A percentile compares a stretch with the other conserved stretches of the same genome.
Evolutionary conservation across 2,888 invertebrate genomes (phyloP).

Genomic region (Linnaemya vulpina): DNA sequence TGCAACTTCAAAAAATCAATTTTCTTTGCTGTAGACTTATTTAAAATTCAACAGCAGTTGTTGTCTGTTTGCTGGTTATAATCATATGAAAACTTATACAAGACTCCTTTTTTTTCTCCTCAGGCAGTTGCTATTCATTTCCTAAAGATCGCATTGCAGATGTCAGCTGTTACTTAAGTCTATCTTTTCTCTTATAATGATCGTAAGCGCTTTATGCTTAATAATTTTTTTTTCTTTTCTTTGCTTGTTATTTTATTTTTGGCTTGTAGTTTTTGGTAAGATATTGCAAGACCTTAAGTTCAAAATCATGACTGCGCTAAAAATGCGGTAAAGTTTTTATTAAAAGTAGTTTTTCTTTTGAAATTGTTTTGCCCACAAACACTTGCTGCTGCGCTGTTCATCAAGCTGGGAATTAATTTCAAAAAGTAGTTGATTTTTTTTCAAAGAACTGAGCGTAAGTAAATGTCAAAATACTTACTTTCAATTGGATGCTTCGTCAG

Average conservation of each 20-base stretch:
- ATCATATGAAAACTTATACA: constrained; percentile 16
- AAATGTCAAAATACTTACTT: not conserved
- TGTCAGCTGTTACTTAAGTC: constrained; percentile 66
- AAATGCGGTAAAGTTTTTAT: constrained; percentile 24
- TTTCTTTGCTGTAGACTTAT: constrained; percentile 65
- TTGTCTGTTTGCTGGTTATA: constrained; percentile 45
- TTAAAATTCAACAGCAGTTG: constrained; percentile 68
- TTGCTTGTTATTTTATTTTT: too few relatives aligned
- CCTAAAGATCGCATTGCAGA: constrained; percentile 62
- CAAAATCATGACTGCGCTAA: constrained; percentile 80
- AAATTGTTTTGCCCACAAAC: not conserved
- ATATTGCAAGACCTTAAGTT: constrained; percentile 73
- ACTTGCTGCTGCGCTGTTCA: not conserved
- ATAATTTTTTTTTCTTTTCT: not conserved
- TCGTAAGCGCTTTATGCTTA: constrained; percentile 48
- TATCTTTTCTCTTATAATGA: constrained; percentile 53
- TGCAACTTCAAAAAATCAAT: constrained; percentile 61
- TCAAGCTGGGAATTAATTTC: not conserved
- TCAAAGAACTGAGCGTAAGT: too few relatives aligned
- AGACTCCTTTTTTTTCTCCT: not conserved
- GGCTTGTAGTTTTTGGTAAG: not conserved
- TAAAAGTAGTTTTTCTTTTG: constrained; percentile 3
- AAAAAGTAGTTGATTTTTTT: not conserved
- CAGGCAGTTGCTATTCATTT: constrained; percentile 45
- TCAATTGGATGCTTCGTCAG: not conserved